phyloP scores from a whole-genome alignment of 2,113 vertebrate genomes.

The Vidua chalybeata region DNA sequence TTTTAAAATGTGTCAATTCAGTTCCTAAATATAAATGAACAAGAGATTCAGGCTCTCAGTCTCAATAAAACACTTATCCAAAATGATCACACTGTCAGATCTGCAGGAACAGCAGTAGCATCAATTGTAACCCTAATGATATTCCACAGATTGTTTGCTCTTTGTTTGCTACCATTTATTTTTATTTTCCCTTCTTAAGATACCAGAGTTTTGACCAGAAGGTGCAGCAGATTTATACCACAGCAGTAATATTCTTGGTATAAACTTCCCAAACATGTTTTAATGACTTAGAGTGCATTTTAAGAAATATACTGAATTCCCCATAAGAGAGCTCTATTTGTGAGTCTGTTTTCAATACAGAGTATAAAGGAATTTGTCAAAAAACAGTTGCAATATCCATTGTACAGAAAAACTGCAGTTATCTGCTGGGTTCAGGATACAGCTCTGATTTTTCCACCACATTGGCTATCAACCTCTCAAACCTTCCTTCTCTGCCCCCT shows the following conservation, averaged over 20 bases:
- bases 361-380: conserved; percentile 68
- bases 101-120: background rate
- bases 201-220: conserved; percentile 24
- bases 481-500: background rate
- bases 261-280: conserved; percentile 17
- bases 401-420: conserved; percentile 52
- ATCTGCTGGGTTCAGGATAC: background rate
- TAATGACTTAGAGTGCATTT: conserved; percentile 47
- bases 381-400: conserved; percentile 38
- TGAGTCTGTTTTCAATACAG: conserved; percentile 47
- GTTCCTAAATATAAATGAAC: background rate
- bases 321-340: conserved; percentile 35
- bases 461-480: background rate
- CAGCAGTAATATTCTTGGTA: background rate
- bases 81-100: background rate
- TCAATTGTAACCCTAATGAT: background rate
- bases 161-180: background rate
- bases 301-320: conserved; percentile 48
- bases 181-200: background rate
- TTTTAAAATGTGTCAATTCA: background rate
- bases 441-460: background rate
- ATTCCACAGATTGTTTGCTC: background rate
- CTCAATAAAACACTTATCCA: conserved; percentile 7
- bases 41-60: background rate
- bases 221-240: background rate